A percentile compares a stretch with the other conserved stretches of the same genome.
phyloP scores from a whole-genome alignment of 2,888 invertebrate genomes.

The Mylabris sibirica region DNA sequence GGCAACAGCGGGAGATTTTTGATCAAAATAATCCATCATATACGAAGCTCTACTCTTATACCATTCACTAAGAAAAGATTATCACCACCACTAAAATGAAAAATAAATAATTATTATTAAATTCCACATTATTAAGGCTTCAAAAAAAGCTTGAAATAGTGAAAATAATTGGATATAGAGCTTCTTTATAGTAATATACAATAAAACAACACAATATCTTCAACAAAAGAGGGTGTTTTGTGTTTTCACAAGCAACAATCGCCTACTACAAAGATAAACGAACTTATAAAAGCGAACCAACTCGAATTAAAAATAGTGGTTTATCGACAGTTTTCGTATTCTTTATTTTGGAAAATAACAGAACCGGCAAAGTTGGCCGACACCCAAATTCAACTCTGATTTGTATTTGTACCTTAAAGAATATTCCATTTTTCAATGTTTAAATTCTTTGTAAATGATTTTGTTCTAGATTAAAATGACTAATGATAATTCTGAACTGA shows the following conservation, averaged over 20 bases:
- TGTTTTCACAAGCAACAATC: background rate
- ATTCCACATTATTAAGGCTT: background rate
- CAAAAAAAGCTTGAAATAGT: background rate
- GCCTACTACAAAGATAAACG: background rate
- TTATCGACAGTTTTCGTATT: background rate
- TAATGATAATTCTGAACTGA: background rate
- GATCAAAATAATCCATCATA: background rate
- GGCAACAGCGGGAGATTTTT: background rate
- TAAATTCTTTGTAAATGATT: conserved; percentile 5
- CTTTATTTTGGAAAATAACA: background rate
- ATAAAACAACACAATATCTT: background rate
- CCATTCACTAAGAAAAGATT: background rate
- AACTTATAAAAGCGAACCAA: background rate
- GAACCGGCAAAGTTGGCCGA: background rate
- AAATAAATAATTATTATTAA: background rate
- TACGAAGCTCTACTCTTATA: background rate
- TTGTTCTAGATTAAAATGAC: conserved; percentile 1
- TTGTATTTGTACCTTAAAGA: background rate
- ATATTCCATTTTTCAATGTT: conserved; percentile 8
- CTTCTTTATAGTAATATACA: background rate
- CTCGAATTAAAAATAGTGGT: conserved; percentile 2
- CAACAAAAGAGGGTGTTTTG: background rate
- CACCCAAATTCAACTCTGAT: background rate
- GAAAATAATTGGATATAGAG: background rate
- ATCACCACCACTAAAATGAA: background rate